Base-by-base conservation (phyloP, 2,888 invertebrate genomes). In the Spisula subtruncata region DNA sequence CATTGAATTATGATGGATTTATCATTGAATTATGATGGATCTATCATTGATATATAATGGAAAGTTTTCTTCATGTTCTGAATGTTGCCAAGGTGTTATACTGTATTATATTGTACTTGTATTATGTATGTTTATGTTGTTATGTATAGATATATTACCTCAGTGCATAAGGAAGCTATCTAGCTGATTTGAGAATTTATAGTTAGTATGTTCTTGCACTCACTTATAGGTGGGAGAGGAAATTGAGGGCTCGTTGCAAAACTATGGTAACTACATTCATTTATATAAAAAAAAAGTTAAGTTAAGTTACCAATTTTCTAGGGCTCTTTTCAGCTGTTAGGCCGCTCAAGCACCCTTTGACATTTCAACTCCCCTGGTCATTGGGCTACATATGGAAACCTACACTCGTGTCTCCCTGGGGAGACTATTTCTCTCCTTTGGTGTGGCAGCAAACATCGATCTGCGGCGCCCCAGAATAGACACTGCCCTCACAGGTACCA, bases 81-180 rank as follows among this genome's bases (percentile, higher is more conserved):
- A 12, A 66, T 66, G 60, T 25, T 66, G 60, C 60, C 6, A 66
- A 66, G 60, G n/a, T 8, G 20, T 66, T 66, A n/a, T 25, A n/a
- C 60, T 66, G 60, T 66, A 66, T 25, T 25, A 66, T 25, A 66
- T 66, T 66, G 60, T 66, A 25, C 25, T 25, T 66, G 60, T 66
- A 10, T 66, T 25, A 66, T 66, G 60, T 5, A 66, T 25, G 25
- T 66, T 25, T 5, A 66, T 66, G 60, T 66, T 66, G 60, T 66
- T n/a, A 66, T 66, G 25, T 4, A 66, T 25, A 66, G 10, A 66
- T 25, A 10, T 66, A 12, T 25, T 51, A 25, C 25, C 25, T 25
- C n/a, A 66, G 60, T 66, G 60, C 60, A 66, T 25, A 66, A 66
- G 60, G 25, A 25, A 66, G 12, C 25, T 66, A 66, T 66, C 25